Percentiles rank a stretch among this genome's conserved stretches.
phyloP scores from a whole-genome alignment of 2,888 invertebrate genomes.

The Diplolepis rosae region DNA sequence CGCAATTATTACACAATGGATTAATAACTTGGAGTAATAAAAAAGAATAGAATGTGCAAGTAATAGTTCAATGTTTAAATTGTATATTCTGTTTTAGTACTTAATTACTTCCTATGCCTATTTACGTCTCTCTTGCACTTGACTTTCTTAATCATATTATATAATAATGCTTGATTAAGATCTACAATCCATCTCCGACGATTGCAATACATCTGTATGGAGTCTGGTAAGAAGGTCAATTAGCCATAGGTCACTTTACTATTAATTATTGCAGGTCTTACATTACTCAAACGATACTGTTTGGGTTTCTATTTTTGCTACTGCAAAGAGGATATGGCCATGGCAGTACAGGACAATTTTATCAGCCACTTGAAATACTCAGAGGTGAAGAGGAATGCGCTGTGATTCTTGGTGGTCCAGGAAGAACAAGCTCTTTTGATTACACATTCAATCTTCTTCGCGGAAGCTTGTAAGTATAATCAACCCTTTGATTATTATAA shows the following conservation, averaged over 20 bases:
- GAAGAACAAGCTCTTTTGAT: conserved; percentile 87
- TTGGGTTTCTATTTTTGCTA: conserved; percentile 52
- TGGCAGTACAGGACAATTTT: conserved; percentile 57
- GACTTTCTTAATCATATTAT: conserved; percentile 1
- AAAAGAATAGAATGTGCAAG: conserved; percentile 20
- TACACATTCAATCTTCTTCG: conserved; percentile 89
- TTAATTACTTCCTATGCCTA: neutral
- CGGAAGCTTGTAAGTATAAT: conserved; percentile 85
- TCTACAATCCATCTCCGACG: neutral
- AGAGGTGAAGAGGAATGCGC: conserved; percentile 81
- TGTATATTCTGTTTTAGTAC: neutral
- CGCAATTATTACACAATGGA: conserved; percentile 36
- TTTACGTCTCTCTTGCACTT: conserved; percentile 14
- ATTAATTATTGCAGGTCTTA: conserved; percentile 57
- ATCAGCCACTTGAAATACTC: conserved; percentile 63
- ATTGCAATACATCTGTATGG: neutral
- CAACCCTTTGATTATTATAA: no score
- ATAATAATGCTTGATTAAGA: neutral
- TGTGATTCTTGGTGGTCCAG: conserved; percentile 84
- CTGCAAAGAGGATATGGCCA: conserved; percentile 37
- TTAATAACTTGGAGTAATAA: neutral
- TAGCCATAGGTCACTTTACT: neutral
- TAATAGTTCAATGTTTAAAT: neutral
- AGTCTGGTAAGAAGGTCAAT: conserved; percentile 1
- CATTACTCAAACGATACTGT: conserved; percentile 52